Evolutionary conservation across 1,140 invertebrate genomes (phyloP).

Genomic region (Nylanderia fulva): DNA sequence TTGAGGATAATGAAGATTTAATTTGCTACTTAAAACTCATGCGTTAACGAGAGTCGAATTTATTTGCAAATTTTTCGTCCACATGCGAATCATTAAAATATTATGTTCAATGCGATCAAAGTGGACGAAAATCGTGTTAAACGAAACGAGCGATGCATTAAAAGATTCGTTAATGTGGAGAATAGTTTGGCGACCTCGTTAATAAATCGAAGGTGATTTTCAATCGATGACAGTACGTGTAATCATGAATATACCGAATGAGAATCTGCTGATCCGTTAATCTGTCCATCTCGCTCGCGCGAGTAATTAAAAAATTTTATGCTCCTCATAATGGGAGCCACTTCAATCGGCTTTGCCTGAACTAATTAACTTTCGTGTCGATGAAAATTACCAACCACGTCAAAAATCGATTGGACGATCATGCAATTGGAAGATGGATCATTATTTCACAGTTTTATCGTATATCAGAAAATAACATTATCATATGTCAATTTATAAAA

Average conservation of each 20-base stretch:
- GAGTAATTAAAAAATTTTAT: slow-evolving; percentile 41
- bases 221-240: background rate
- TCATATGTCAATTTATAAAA: background rate
- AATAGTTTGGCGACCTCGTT: background rate
- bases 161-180: background rate
- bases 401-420: slow-evolving; percentile 23
- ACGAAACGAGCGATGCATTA: slow-evolving; percentile 5
- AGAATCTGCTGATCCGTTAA: slow-evolving; percentile 14
- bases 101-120: slow-evolving; percentile 2
- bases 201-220: slow-evolving; percentile 12
- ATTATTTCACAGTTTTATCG: background rate
- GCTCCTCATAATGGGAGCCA: background rate
- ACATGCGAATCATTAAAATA: background rate
- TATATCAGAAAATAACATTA: slow-evolving; percentile 1
- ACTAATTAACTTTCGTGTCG: slow-evolving; percentile 39
- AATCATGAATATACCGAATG: background rate
- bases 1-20: background rate
- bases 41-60: slow-evolving; percentile 29
- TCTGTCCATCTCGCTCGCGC: background rate
- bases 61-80: slow-evolving; percentile 32
- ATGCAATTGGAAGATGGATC: background rate
- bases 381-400: slow-evolving; percentile 38
- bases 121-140: slow-evolving; percentile 32
- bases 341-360: slow-evolving; percentile 19
- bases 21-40: background rate